Base-by-base conservation (phyloP, 2,888 invertebrate genomes). In the Embidobia sp. region DNA sequence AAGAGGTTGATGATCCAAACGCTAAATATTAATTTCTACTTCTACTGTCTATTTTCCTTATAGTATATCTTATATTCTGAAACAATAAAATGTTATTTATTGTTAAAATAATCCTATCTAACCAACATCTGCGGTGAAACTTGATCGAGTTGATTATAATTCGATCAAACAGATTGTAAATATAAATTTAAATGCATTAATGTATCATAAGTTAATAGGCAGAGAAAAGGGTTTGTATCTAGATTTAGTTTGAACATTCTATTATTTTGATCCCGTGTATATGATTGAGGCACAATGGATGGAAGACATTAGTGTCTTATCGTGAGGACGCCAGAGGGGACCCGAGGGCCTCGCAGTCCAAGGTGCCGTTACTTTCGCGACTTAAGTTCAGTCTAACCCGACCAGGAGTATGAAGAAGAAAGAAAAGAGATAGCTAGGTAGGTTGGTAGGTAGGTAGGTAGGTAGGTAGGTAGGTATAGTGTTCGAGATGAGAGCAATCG, bases 401-500 rank as follows among this genome's bases (percentile, higher is more conserved):
- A 61, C 48, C 61, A 49, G 22, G 35, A 55, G 53, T 10, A 48
- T 15, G 31, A 10, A 13, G 42, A 55, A 55, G 57, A 48, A 67
- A 49, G 49, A 44, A 61, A 59, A 40, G 40, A 66, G 35, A 42
- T 42, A 31, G 35, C 26, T 59, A 35, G 46, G 31, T 48, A 61
- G 44, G 40, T 6, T 44, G 40, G 69, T 70, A 59, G 70, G 77
- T 64, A 59, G 69, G 59, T 76, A 66, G 76, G 64, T 72, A 10
- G 77, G 70, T 70, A 19, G 70, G 51, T 61, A 48, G 67, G 55
- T 59, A 76, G 75, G 75, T 44, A 22, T 22, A 55, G 55, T 67
- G 73, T 69, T 31, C 10, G 57, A 66, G 74, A 53, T 59, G 70
- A 59, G 78, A 76, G 82, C 83, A 79, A 84, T 83, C 84, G 79